Evolutionary conservation across 2,797 vertebrate species (phyloP).

Genomic region (Erpetoichthys calabaricus): DNA sequence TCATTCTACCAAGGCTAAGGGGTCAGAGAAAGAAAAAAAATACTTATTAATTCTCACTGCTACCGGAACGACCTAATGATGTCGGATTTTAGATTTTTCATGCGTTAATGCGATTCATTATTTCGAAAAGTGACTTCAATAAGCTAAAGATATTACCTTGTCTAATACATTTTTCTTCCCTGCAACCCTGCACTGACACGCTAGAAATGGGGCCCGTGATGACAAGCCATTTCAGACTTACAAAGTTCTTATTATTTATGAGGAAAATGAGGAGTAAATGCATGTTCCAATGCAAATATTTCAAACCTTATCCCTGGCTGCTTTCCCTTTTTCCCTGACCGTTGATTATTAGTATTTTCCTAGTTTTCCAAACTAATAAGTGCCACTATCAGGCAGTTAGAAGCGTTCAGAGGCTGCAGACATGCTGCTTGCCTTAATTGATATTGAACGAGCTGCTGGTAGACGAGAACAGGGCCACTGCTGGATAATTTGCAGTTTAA

Average conservation of each 20-base stretch:
- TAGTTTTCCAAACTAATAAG: slow-evolving; percentile 99
- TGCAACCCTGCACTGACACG: slow-evolving; percentile 25
- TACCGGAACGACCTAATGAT: slow-evolving; percentile 54
- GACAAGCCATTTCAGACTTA: slow-evolving; percentile 3
- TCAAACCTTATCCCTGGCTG: slow-evolving; percentile 18
- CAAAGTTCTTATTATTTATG: slow-evolving; percentile 3
- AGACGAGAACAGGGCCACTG: slow-evolving; percentile 94
- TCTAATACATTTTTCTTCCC: slow-evolving; percentile 44
- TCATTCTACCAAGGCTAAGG: slow-evolving; percentile 56
- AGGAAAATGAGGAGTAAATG: neutral
- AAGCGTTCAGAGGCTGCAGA: slow-evolving; percentile 74
- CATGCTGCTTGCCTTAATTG: slow-evolving; percentile 93
- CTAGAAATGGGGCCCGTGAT: slow-evolving; percentile 4
- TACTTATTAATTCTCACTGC: slow-evolving; percentile 55
- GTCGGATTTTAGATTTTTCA: slow-evolving; percentile 53
- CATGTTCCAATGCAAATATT: neutral
- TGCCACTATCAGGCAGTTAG: slow-evolving; percentile 87
- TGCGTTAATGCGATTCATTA: slow-evolving; percentile 57
- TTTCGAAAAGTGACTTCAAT: slow-evolving; percentile 51
- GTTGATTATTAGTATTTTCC: slow-evolving; percentile 99
- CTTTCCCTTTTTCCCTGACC: slow-evolving; percentile 45
- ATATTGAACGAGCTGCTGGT: slow-evolving; percentile 98
- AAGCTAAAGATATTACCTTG: slow-evolving; percentile 46
- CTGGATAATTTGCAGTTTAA: slow-evolving; percentile 99
- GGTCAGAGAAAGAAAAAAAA: slow-evolving; percentile 51